phyloP scores from a whole-genome alignment of 37 sponge, comb jelly and placozoan species.

The Corticium candelabrum region DNA sequence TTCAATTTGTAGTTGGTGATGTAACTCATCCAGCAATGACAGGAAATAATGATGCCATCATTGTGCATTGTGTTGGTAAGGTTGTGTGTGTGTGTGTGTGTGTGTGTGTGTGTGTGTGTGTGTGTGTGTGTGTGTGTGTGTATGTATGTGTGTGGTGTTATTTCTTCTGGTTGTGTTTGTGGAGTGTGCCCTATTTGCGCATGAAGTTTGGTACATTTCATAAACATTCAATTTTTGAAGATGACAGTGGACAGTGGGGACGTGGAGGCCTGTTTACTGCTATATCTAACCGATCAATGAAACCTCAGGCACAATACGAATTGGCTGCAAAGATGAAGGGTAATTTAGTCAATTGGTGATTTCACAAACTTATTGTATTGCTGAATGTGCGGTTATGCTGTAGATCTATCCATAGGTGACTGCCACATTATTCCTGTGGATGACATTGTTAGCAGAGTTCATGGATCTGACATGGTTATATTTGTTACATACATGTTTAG shows the following conservation, averaged over 20 bases:
- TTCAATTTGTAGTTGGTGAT: slow-evolving; percentile 55
- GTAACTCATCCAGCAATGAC: slow-evolving; percentile 58
- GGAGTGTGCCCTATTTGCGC: not conserved
- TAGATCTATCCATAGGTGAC: too few species aligned
- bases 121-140: slow-evolving; percentile 17
- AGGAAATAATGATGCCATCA: slow-evolving; percentile 44
- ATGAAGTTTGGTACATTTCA: too few species aligned
- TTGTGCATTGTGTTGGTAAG: too few species aligned
- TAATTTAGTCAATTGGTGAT: too few species aligned
- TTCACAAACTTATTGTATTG: too few species aligned
- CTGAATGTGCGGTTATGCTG: too few species aligned
- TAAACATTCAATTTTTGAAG: slow-evolving; percentile 22
- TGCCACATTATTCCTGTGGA: too few species aligned
- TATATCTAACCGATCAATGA: slow-evolving; percentile 42
- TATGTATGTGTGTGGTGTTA: too few species aligned
- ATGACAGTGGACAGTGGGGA: slow-evolving; percentile 77
- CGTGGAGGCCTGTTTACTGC: slow-evolving; percentile 73
- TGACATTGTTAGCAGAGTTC: too few species aligned
- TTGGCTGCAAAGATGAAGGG: slow-evolving; percentile 57
- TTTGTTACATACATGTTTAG: too few species aligned
- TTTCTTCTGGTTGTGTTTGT: not conserved
- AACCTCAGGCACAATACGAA: slow-evolving; percentile 40
- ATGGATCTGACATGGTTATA: too few species aligned
- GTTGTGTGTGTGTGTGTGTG: slow-evolving; percentile 25
- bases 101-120: slow-evolving; percentile 8